phyloP scores from a whole-genome alignment of 2,888 invertebrate genomes.

The Rhingia campestris region DNA sequence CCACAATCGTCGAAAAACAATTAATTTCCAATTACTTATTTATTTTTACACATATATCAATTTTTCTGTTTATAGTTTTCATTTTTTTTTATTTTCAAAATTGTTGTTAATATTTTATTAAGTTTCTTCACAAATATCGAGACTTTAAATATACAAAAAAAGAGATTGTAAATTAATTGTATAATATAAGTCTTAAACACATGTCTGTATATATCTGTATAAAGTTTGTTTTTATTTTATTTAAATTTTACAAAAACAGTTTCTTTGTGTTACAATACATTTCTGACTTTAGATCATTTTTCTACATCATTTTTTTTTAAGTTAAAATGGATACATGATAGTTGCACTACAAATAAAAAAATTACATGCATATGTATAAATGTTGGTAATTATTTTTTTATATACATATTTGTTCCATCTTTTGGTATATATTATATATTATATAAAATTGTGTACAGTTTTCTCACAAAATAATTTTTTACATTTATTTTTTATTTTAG shows the following conservation, averaged over 20 bases:
- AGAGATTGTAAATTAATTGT: constrained; percentile 35
- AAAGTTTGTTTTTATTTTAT: constrained; percentile 24
- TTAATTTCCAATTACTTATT: constrained; percentile 41
- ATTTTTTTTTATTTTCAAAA: constrained; percentile 14
- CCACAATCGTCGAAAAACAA: background rate
- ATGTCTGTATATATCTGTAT: constrained; percentile 17
- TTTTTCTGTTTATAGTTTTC: constrained; percentile 15
- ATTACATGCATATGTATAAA: constrained; percentile 4
- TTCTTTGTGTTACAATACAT: constrained; percentile 31
- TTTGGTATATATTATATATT: background rate
- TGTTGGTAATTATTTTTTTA: constrained; percentile 1
- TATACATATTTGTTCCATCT: background rate
- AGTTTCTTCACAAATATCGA: constrained; percentile 58
- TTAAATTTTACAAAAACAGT: constrained; percentile 2
- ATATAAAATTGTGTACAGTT: constrained; percentile 68
- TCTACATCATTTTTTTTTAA: background rate
- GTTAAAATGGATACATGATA: background rate
- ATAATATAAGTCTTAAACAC: constrained; percentile 36
- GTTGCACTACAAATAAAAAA: background rate
- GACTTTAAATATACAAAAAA: constrained; percentile 7
- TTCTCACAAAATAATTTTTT: constrained; percentile 64
- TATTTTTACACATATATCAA: constrained; percentile 16
- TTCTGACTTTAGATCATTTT: constrained; percentile 25
- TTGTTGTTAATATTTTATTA: constrained; percentile 66
- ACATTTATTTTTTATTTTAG: constrained; percentile 28